Percentiles rank a stretch among this genome's conserved stretches.
phyloP scores from a whole-genome alignment of 2,113 vertebrate species.

The Heliornis fulica region DNA sequence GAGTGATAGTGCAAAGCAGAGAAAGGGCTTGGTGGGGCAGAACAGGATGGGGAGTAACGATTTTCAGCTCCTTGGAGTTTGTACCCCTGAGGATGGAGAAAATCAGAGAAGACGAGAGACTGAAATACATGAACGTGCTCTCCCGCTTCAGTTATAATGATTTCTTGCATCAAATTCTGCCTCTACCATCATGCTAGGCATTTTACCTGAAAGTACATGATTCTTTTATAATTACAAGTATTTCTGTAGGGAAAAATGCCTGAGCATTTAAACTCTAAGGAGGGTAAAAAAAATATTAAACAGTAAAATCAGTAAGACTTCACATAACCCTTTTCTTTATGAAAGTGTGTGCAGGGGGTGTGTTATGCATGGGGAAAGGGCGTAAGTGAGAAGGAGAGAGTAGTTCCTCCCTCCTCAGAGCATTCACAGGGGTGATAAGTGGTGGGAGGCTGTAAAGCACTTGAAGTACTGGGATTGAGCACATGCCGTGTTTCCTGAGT shows the following conservation, averaged over 20 bases:
- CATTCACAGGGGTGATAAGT: background rate
- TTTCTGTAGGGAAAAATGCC: background rate
- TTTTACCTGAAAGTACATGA: background rate
- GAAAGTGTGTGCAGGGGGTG: accelerated
- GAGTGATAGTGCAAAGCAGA: background rate
- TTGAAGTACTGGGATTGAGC: background rate
- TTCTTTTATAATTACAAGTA: background rate
- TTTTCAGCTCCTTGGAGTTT: background rate
- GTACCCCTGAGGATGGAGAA: background rate
- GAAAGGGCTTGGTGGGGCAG: background rate
- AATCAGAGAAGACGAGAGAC: background rate
- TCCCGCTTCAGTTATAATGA: background rate
- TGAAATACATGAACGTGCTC: background rate
- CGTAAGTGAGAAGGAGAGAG: background rate
- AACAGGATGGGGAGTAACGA: background rate
- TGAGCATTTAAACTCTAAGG: background rate
- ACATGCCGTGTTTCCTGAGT: background rate
- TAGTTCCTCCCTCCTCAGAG: background rate
- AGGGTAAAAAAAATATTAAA: background rate
- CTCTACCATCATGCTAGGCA: background rate
- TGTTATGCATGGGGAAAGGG: background rate
- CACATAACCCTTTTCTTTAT: background rate
- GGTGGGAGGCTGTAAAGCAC: background rate
- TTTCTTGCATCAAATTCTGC: background rate
- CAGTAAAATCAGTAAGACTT: background rate